Conservation (phyloP, 1,140 invertebrate genomes). For the Ephestia elutella region DNA sequence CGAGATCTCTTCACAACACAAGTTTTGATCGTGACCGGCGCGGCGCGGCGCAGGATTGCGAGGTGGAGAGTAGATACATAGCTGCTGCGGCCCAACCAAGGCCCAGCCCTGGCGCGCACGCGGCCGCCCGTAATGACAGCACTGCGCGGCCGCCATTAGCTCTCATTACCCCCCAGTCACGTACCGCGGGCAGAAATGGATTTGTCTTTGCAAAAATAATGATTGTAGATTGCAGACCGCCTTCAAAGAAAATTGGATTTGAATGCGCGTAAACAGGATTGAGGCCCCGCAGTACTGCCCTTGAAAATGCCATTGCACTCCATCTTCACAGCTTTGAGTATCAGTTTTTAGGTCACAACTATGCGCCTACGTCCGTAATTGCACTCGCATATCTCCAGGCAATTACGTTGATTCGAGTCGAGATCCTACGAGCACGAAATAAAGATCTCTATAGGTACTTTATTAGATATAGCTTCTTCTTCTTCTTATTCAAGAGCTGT, state of each 20-base stretch:
- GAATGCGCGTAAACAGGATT: constrained; percentile 55
- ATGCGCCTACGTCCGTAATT: not conserved
- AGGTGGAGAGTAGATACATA: constrained; percentile 5
- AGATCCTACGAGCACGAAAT: not conserved
- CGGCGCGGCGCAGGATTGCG: constrained; percentile 13
- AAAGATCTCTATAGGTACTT: not conserved
- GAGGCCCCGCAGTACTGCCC: constrained; percentile 24
- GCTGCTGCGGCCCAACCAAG: constrained; percentile 23
- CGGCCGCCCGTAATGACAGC: not conserved
- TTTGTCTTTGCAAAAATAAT: constrained; percentile 72
- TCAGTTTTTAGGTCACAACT: constrained; percentile 3
- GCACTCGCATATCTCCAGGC: not conserved
- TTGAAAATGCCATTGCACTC: constrained; percentile 17
- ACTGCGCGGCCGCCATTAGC: constrained; percentile 46
- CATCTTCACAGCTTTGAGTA: not conserved
- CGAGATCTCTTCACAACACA: not conserved
- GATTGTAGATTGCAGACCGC: constrained; percentile 66
- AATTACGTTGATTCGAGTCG: not conserved
- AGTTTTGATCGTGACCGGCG: constrained; percentile 13
- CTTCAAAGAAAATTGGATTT: constrained; percentile 65
- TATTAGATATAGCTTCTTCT: not conserved
- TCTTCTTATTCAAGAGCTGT: too few relatives aligned
- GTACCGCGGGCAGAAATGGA: constrained; percentile 64
- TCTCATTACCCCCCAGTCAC: constrained; percentile 65
- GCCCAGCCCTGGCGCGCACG: constrained; percentile 21